Evolutionary conservation across 2,113 vertebrate species (phyloP).

Genomic region (Anolis carolinensis): DNA sequence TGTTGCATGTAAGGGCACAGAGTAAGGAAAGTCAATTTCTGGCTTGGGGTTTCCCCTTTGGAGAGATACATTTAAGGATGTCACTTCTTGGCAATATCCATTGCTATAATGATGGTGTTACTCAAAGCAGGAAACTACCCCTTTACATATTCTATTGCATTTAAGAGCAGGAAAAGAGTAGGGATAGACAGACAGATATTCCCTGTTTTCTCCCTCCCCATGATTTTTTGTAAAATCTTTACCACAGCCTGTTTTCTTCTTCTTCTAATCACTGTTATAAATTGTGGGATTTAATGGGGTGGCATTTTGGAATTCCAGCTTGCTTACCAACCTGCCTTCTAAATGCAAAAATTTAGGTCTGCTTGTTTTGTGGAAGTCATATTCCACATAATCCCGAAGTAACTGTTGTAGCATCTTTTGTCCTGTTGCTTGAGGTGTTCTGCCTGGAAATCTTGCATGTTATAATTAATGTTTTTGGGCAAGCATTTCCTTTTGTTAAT

Average conservation of each 20-base stretch:
- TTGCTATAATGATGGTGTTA: neutral
- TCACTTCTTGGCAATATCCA: neutral
- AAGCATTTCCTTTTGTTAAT: neutral
- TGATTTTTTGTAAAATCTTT: neutral
- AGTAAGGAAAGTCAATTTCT: neutral
- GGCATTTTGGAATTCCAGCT: neutral
- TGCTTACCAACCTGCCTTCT: neutral
- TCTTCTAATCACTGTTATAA: neutral
- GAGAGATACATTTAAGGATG: neutral
- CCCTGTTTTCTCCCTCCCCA: neutral
- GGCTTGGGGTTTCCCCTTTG: constrained; percentile 17
- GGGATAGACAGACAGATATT: too few relatives aligned
- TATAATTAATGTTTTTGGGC: constrained; percentile 1
- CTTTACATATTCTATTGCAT: neutral
- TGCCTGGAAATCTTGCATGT: neutral
- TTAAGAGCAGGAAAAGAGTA: too few relatives aligned
- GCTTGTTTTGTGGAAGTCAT: neutral
- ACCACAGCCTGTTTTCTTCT: too few relatives aligned
- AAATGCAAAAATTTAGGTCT: neutral
- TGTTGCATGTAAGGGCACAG: neutral
- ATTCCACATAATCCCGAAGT: neutral
- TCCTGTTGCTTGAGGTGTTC: neutral
- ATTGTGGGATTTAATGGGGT: neutral
- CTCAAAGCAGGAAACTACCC: neutral
- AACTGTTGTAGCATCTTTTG: neutral